phyloP scores from a whole-genome alignment of 1,140 invertebrate genomes.

The Pseudomyrmex gracilis region DNA sequence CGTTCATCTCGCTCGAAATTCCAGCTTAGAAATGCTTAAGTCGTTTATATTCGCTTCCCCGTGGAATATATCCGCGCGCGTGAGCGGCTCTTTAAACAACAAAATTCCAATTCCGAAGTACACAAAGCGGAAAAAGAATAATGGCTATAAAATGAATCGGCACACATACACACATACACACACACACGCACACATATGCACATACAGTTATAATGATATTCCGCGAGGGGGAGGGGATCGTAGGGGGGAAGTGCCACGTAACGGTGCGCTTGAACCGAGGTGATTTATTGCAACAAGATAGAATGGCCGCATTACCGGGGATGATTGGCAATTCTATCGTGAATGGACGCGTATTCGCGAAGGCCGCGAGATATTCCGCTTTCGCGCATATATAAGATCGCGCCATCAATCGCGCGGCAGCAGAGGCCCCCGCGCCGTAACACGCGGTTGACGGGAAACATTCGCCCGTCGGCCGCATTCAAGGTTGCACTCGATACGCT shows the following conservation, averaged over 20 bases:
- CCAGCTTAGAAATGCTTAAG: too few species aligned
- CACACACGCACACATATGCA: too few species aligned
- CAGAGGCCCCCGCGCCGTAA: neutral
- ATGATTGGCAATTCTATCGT: constrained; percentile 56
- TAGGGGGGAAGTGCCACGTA: neutral
- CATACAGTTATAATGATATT: constrained; percentile 27
- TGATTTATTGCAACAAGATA: constrained; percentile 51
- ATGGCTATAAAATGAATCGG: too few species aligned
- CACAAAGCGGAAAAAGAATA: neutral
- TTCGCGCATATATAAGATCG: constrained; percentile 39
- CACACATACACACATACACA: neutral
- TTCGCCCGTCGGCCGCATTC: constrained; percentile 7
- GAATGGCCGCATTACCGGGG: constrained; percentile 40
- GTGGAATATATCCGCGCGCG: too few species aligned
- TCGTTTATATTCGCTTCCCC: too few species aligned
- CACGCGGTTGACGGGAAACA: constrained; percentile 24
- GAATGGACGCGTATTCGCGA: constrained; percentile 30
- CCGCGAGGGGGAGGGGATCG: neutral
- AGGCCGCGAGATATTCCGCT: constrained; percentile 24
- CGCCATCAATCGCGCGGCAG: constrained; percentile 34
- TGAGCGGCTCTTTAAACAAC: too few species aligned
- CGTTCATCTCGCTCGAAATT: too few species aligned
- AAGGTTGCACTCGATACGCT: neutral
- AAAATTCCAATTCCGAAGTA: neutral
- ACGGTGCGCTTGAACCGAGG: constrained; percentile 5